Evolutionary conservation across 92 coral and sea anemone species (phyloP).

Genomic region (Ricordea florida): DNA sequence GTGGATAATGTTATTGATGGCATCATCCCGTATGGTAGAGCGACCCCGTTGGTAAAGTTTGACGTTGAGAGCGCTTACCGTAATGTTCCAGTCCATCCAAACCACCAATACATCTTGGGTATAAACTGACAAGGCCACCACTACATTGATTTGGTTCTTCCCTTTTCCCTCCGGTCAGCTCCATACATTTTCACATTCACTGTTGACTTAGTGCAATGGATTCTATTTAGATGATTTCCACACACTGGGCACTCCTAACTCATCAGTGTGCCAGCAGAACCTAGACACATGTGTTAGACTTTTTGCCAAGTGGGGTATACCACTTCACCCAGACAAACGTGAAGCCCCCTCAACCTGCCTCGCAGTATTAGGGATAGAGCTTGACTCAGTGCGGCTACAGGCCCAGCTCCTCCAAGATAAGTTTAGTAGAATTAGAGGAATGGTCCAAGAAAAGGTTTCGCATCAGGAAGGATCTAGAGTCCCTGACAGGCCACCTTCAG

Average conservation of each 20-base stretch:
- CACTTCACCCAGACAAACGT: slow-evolving; percentile 13
- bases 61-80: slow-evolving; percentile 13
- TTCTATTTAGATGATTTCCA: slow-evolving; percentile 33
- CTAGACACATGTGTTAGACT: neutral
- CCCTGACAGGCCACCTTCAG: neutral
- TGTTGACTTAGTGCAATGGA: slow-evolving; percentile 16
- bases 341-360: neutral
- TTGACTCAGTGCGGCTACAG: neutral
- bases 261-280: neutral
- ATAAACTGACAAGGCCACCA: slow-evolving; percentile 4
- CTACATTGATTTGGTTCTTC: slow-evolving; percentile 2
- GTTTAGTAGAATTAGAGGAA: neutral
- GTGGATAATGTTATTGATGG: slow-evolving; percentile 5
- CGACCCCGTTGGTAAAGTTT: slow-evolving; percentile 16
- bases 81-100: slow-evolving; percentile 17
- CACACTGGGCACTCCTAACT: slow-evolving; percentile 5
- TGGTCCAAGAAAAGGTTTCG: neutral
- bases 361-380: slow-evolving; percentile 15
- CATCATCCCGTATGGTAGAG: neutral
- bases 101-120: slow-evolving; percentile 1
- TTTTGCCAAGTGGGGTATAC: neutral
- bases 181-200: neutral
- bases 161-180: neutral
- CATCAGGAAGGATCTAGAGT: neutral
- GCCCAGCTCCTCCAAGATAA: neutral